Conservation (phyloP, 1,140 invertebrate species). For the Hyposmocoma kahamanoa region DNA sequence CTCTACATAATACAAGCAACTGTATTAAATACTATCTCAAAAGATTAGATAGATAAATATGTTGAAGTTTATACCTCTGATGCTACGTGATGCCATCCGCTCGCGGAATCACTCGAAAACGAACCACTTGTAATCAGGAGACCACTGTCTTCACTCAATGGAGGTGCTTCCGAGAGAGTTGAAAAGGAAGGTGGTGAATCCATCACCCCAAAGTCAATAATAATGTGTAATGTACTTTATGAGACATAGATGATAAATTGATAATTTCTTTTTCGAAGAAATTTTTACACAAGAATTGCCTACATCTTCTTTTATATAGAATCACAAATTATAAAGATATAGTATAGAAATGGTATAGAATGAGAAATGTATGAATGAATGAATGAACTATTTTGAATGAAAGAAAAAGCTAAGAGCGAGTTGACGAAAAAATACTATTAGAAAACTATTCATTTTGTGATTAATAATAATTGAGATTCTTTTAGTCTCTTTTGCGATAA, state of each 20-base stretch:
- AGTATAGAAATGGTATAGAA: too few species aligned
- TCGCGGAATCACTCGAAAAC: slow-evolving; percentile 76
- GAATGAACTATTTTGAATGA: slow-evolving; percentile 5
- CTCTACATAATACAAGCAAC: too few species aligned
- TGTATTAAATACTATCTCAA: neutral
- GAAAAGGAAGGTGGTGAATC: slow-evolving; percentile 77
- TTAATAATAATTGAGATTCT: too few species aligned
- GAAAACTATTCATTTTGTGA: too few species aligned
- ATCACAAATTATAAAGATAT: too few species aligned
- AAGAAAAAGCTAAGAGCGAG: too few species aligned
- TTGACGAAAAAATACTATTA: too few species aligned
- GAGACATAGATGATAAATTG: slow-evolving; percentile 42
- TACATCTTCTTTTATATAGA: slow-evolving; percentile 18
- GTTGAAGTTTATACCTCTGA: slow-evolving; percentile 66
- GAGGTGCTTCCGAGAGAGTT: slow-evolving; percentile 75
- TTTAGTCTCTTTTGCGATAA: too few species aligned
- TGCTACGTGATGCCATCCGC: slow-evolving; percentile 73
- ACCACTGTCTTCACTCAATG: slow-evolving; percentile 77
- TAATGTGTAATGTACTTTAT: slow-evolving; percentile 32
- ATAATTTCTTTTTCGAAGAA: slow-evolving; percentile 39
- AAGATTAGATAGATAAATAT: neutral
- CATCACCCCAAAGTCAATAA: slow-evolving; percentile 55
- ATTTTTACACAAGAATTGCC: slow-evolving; percentile 32
- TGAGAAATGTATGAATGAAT: neutral
- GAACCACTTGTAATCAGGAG: slow-evolving; percentile 77